Evolutionary conservation across 2,797 vertebrate species (phyloP).

Genomic region (Eulemur mongoz): DNA sequence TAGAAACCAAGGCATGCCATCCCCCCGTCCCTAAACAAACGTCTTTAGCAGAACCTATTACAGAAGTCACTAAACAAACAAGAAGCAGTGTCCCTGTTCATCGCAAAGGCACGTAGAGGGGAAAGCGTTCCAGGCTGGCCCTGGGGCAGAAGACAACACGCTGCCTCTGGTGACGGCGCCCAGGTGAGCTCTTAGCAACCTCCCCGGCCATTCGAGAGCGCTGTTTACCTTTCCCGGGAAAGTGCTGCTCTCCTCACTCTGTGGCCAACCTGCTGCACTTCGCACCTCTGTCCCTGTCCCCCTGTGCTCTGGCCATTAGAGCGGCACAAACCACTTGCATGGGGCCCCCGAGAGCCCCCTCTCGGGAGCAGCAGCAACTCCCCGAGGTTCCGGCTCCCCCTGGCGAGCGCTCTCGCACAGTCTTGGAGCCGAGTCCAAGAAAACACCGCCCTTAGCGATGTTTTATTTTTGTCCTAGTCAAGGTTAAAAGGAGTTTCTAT

Average conservation of each 20-base stretch:
- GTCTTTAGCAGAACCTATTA: not conserved
- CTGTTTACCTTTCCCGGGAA: not conserved
- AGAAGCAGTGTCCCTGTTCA: accelerated
- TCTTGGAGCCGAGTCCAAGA: not conserved
- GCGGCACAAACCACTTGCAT: not conserved
- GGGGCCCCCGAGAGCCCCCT: not conserved
- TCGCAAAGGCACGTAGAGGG: not conserved
- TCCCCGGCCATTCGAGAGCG: not conserved
- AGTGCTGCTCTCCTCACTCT: accelerated
- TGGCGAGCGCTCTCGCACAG: accelerated
- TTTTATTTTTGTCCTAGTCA: not conserved
- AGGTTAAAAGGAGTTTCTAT: not conserved
- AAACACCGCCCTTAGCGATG: not conserved
- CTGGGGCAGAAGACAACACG: not conserved
- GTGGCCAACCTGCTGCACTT: not conserved
- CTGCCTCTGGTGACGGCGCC: not conserved
- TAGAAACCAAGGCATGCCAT: not conserved
- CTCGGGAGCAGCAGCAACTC: not conserved
- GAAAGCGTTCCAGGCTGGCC: not conserved
- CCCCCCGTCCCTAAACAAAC: slow-evolving; percentile 4
- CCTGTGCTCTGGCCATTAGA: not conserved
- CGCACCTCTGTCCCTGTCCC: not conserved
- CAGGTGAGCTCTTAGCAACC: slow-evolving; percentile 45
- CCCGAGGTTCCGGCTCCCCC: not conserved
- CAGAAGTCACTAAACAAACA: slow-evolving; percentile 37